These are phyloP conservation scores for Sussaba pulchella DNA, from an alignment of 2,888 invertebrate species.

Conservation along the genomic window DNA sequence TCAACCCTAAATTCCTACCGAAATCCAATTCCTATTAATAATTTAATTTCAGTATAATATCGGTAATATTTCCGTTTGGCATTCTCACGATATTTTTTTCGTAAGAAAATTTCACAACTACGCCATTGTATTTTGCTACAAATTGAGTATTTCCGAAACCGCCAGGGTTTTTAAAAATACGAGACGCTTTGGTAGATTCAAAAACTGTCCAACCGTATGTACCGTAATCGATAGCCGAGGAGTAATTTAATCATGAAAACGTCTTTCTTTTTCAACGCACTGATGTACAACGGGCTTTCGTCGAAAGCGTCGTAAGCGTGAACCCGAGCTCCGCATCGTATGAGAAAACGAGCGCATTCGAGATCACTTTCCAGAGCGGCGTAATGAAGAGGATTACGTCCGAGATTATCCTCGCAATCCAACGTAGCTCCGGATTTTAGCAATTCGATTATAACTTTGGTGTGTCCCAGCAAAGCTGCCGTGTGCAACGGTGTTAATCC, in stretches of 20 bases:
- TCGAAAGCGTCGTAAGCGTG: conserved; percentile 65
- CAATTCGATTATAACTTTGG: conserved; percentile 56
- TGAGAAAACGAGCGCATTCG: conserved; percentile 57
- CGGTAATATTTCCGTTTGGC: too few relatives aligned
- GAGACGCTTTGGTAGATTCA: background rate
- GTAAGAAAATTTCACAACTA: too few relatives aligned
- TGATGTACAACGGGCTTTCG: conserved; percentile 66
- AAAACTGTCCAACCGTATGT: background rate
- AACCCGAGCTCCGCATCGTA: conserved; percentile 60
- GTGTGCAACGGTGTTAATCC: conserved; percentile 67
- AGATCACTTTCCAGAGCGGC: conserved; percentile 62
- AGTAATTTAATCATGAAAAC: conserved; percentile 65
- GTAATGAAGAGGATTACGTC: conserved; percentile 67
- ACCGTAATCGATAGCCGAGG: conserved; percentile 46
- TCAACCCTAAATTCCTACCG: too few relatives aligned
- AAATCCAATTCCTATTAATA: too few relatives aligned
- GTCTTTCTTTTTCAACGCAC: conserved; percentile 65
- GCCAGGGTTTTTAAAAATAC: too few relatives aligned
- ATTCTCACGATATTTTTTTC: too few relatives aligned
- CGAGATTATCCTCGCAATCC: conserved; percentile 62
- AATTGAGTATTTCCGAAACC: too few relatives aligned
- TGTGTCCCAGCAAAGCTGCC: conserved; percentile 65
- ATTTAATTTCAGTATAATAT: too few relatives aligned
- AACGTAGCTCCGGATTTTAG: conserved; percentile 53
- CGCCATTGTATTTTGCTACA: too few relatives aligned